These are phyloP conservation scores for Catocala fraxini DNA, from an alignment of 2,888 invertebrate species.

Conservation along the genomic window DNA sequence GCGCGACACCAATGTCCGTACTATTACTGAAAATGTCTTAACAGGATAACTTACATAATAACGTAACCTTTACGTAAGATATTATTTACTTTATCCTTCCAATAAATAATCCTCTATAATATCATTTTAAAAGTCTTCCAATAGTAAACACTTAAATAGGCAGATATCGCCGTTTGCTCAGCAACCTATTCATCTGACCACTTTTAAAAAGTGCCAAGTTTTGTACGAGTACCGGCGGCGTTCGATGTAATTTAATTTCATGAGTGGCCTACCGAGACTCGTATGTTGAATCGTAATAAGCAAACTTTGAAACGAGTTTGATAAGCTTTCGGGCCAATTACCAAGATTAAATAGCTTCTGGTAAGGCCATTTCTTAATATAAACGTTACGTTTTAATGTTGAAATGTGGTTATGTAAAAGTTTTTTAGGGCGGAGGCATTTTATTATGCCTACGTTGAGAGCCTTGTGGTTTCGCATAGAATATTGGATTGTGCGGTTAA, in stretches of 20 bases:
- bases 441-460: background rate
- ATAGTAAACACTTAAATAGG: slow-evolving; percentile 28
- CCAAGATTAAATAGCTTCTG: slow-evolving; percentile 66
- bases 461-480: slow-evolving; percentile 1
- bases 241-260: slow-evolving; percentile 80
- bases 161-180: slow-evolving; percentile 22
- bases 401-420: slow-evolving; percentile 29
- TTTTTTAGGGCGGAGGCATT: slow-evolving; percentile 19
- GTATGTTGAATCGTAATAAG: slow-evolving; percentile 74
- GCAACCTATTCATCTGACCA: slow-evolving; percentile 39
- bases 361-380: slow-evolving; percentile 53
- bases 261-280: slow-evolving; percentile 72
- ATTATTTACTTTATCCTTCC: too few relatives aligned
- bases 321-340: slow-evolving; percentile 76
- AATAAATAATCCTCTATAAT: background rate
- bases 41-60: too few relatives aligned
- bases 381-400: slow-evolving; percentile 44
- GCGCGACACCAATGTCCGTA: too few relatives aligned
- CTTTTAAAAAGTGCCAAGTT: slow-evolving; percentile 71
- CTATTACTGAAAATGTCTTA: too few relatives aligned
- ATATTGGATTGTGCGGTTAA: background rate
- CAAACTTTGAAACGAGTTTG: slow-evolving; percentile 75
- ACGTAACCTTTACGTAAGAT: too few relatives aligned
- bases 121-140: slow-evolving; percentile 18
- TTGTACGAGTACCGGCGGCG: slow-evolving; percentile 59